phyloP scores from a whole-genome alignment of 30 jellyfish, hydroid and myxozoan genomes.

The Hydractinia echinata region DNA sequence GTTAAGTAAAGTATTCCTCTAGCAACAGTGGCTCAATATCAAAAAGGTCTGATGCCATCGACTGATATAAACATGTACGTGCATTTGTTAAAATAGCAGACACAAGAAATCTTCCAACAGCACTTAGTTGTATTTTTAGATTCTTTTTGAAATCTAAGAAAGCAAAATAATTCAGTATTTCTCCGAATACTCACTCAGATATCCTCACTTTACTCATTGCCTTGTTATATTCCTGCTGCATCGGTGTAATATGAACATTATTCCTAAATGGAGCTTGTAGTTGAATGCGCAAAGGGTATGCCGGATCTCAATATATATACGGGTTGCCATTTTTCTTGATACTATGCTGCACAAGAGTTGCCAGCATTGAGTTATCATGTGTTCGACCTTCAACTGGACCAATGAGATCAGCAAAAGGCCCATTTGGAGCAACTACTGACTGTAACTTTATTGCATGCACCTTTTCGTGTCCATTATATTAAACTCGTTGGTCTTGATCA shows the following conservation, averaged over 20 bases:
- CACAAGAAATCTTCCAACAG: conserved; percentile 52
- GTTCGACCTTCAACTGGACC: conserved; percentile 46
- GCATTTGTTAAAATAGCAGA: conserved; percentile 64
- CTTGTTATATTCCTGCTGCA: conserved; percentile 43
- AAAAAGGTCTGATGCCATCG: conserved; percentile 42
- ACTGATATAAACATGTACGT: conserved; percentile 46
- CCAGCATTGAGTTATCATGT: conserved; percentile 38
- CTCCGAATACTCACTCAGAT: conserved; percentile 64
- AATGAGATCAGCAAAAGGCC: conserved; percentile 42
- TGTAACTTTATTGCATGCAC: conserved; percentile 60
- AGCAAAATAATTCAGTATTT: conserved; percentile 41
- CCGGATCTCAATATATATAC: conserved; percentile 65
- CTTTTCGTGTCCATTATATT: conserved; percentile 60
- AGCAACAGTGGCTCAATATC: conserved; percentile 47
- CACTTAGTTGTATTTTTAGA: conserved; percentile 44
- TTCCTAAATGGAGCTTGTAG: conserved; percentile 45
- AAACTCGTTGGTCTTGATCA: conserved; percentile 38
- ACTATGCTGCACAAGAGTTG: conserved; percentile 27
- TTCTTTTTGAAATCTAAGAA: conserved; percentile 29
- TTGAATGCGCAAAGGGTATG: conserved; percentile 42
- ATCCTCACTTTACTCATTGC: conserved; percentile 61
- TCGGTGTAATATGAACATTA: conserved; percentile 34
- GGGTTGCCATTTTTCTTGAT: conserved; percentile 43
- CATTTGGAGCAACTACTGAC: conserved; percentile 71
- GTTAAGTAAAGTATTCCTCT: background rate